phyloP scores from a whole-genome alignment of 37 sponge, comb jelly and placozoan genomes.

The Crambe crambe region DNA sequence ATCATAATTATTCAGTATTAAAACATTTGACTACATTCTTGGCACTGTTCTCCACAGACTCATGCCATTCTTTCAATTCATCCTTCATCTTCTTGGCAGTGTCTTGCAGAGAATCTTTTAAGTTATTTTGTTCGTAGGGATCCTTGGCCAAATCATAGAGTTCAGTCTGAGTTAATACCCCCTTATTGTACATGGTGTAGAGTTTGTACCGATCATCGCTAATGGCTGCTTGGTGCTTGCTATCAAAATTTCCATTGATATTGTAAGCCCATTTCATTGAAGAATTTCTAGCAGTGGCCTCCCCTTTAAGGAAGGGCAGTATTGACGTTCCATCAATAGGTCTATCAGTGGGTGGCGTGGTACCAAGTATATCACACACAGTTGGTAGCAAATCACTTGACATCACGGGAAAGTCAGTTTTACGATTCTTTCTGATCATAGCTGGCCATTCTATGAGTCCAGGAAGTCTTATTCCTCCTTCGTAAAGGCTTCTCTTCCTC shows the following conservation, averaged over 20 bases:
- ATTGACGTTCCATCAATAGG: slow-evolving; percentile 71
- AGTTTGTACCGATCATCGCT: slow-evolving; percentile 48
- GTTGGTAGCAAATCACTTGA: slow-evolving; percentile 64
- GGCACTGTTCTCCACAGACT: slow-evolving; percentile 41
- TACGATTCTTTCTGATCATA: slow-evolving; percentile 29
- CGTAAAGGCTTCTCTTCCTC: slow-evolving; percentile 37
- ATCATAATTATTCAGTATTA: background rate
- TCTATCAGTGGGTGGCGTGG: slow-evolving; percentile 19
- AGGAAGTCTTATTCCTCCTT: slow-evolving; percentile 69
- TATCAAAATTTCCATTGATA: slow-evolving; percentile 42
- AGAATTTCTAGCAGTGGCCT: slow-evolving; percentile 5
- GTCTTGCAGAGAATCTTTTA: slow-evolving; percentile 1
- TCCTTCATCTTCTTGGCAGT: background rate
- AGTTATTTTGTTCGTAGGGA: slow-evolving; percentile 37
- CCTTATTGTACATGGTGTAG: slow-evolving; percentile 25
- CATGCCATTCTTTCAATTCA: slow-evolving; percentile 38
- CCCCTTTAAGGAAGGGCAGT: slow-evolving; percentile 39
- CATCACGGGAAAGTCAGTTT: slow-evolving; percentile 44
- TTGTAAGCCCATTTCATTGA: slow-evolving; percentile 55
- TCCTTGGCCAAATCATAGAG: slow-evolving; percentile 51
- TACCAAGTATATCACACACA: slow-evolving; percentile 49
- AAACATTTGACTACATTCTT: background rate
- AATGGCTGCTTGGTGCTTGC: slow-evolving; percentile 36
- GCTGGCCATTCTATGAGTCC: slow-evolving; percentile 72
- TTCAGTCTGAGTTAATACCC: slow-evolving; percentile 11